Evolutionary conservation across 2,797 vertebrate species (phyloP).

Genomic region (Liparis tanakae): DNA sequence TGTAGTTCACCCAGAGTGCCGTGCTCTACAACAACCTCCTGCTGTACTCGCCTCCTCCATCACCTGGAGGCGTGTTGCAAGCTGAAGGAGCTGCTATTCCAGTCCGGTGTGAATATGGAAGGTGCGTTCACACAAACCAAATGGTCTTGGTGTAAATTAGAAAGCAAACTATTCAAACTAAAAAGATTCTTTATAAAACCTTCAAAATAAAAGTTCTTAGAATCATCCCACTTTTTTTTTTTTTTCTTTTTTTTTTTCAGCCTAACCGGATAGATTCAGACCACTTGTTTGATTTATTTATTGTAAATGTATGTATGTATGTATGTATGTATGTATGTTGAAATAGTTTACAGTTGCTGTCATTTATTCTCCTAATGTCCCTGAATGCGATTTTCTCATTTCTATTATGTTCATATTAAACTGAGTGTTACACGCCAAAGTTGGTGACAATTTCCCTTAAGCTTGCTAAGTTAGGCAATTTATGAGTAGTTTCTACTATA

Average conservation of each 20-base stretch:
- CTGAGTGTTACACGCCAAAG: neutral
- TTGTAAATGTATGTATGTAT: neutral
- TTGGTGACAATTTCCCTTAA: neutral
- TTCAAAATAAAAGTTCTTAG: neutral
- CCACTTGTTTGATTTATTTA: neutral
- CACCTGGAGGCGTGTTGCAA: neutral
- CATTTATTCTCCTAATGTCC: neutral
- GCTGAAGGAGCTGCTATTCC: conserved; percentile 14
- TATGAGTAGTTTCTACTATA: neutral
- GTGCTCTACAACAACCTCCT: conserved; percentile 52
- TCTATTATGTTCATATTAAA: neutral
- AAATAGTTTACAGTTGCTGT: neutral
- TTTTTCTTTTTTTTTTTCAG: neutral
- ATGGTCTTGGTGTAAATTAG: neutral
- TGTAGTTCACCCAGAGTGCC: conserved; percentile 35
- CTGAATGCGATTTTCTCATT: neutral
- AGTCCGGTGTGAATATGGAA: conserved; percentile 42
- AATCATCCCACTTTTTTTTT: neutral
- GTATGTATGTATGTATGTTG: too few species aligned
- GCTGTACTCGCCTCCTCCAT: conserved; percentile 33
- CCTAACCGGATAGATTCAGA: neutral
- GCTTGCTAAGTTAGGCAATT: neutral
- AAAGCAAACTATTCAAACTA: neutral
- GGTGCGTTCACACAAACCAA: conserved; percentile 12
- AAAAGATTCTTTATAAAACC: neutral